Evolutionary conservation across 1,140 invertebrate genomes (phyloP).

Genomic region (Delia radicum): DNA sequence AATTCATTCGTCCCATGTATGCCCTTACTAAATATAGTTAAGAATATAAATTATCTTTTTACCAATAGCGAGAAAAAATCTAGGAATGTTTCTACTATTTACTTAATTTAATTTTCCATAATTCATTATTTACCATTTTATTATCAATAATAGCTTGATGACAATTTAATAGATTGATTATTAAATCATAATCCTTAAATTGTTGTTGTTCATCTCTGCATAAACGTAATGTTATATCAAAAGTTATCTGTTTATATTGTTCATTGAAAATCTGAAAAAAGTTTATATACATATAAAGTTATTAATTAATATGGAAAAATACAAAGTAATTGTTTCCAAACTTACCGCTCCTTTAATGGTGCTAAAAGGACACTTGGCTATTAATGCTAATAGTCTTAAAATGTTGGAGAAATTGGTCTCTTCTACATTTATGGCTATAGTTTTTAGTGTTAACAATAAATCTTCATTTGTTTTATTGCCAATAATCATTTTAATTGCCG

Average conservation of each 20-base stretch:
- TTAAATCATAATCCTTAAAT: constrained; percentile 30
- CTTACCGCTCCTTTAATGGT: constrained; percentile 48
- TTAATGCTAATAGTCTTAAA: constrained; percentile 35
- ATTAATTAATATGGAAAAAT: neutral
- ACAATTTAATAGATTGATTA: constrained; percentile 26
- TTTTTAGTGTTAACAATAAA: constrained; percentile 36
- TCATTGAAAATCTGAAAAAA: constrained; percentile 51
- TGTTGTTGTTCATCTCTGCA: constrained; percentile 30
- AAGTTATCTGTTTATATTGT: constrained; percentile 41
- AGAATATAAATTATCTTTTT: too few relatives aligned
- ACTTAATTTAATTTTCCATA: too few relatives aligned
- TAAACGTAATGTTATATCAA: constrained; percentile 23
- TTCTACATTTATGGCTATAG: constrained; percentile 23
- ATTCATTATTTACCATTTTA: constrained; percentile 41
- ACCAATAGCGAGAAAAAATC: too few relatives aligned
- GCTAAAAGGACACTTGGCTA: constrained; percentile 47
- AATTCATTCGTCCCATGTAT: too few relatives aligned
- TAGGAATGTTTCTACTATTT: too few relatives aligned
- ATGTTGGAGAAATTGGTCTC: constrained; percentile 36
- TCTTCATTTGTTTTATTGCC: constrained; percentile 52
- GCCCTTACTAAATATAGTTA: too few relatives aligned
- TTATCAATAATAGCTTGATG: constrained; percentile 42
- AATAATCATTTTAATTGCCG: constrained; percentile 44
- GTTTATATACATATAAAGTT: too few relatives aligned
- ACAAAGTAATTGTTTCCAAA: neutral